phyloP scores from a whole-genome alignment of 30 jellyfish, hydroid and myxozoan genomes.

The Cassiopea andromeda region DNA sequence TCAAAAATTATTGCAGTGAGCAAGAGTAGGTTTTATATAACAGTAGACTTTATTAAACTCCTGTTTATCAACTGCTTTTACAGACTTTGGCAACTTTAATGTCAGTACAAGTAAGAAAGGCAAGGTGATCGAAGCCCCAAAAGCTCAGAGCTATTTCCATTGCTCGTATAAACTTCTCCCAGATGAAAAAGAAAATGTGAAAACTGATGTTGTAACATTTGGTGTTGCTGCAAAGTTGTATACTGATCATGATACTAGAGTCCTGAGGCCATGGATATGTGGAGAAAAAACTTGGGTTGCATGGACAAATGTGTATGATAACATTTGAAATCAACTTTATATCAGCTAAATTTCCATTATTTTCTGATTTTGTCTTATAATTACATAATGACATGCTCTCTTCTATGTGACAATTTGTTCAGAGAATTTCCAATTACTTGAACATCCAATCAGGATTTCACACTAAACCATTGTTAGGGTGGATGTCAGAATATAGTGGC shows the following conservation, averaged over 20 bases:
- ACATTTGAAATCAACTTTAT: not conserved
- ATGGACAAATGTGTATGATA: conserved; percentile 87
- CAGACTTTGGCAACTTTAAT: conserved; percentile 39
- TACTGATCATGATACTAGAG: conserved; percentile 89
- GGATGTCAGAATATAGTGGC: no score
- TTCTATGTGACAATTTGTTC: no score
- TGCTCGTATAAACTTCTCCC: conserved; percentile 87
- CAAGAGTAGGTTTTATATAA: no score
- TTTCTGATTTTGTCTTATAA: no score
- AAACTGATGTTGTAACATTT: conserved; percentile 91
- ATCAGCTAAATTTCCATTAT: not conserved
- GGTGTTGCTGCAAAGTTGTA: conserved; percentile 97
- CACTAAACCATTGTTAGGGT: no score
- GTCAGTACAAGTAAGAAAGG: conserved; percentile 36
- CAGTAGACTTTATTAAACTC: not conserved
- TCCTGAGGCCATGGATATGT: conserved; percentile 89
- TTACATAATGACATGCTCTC: no score
- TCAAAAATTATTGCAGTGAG: no score
- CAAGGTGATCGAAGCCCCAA: conserved; percentile 70
- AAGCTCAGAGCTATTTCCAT: conserved; percentile 93
- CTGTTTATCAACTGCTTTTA: not conserved
- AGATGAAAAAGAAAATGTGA: conserved; percentile 82
- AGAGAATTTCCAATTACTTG: no score
- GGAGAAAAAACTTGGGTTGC: conserved; percentile 97
- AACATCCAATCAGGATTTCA: no score